These are phyloP conservation scores for Microcebus griseorufus DNA, from an alignment of 2,113 vertebrate species.

Conservation along the genomic window DNA sequence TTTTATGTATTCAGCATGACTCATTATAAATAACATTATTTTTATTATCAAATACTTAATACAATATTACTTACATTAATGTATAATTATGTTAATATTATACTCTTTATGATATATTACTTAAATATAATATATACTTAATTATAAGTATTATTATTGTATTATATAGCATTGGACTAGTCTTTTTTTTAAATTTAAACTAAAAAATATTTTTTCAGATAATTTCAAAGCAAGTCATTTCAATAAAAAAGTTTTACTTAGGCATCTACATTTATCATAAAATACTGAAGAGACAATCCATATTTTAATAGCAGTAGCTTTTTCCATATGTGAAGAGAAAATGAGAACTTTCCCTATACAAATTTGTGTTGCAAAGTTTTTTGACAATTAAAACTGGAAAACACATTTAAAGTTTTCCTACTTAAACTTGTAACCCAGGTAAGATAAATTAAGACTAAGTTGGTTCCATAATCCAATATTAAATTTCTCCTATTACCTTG, in stretches of 20 bases:
- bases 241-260: neutral
- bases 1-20: neutral
- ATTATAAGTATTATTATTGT: neutral
- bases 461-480: neutral
- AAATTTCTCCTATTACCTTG: neutral
- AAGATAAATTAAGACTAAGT: slow-evolving; percentile 13
- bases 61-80: neutral
- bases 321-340: neutral
- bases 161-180: neutral
- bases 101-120: too few species aligned
- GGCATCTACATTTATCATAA: neutral
- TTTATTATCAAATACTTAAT: neutral
- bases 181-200: neutral
- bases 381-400: neutral
- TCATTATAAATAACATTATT: neutral
- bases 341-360: neutral
- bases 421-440: neutral
- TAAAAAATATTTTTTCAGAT: neutral
- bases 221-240: slow-evolving; percentile 1
- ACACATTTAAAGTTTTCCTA: neutral
- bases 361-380: neutral
- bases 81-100: neutral
- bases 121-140: neutral
- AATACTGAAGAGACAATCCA: neutral
- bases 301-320: slow-evolving; percentile 9